Evolutionary conservation across 2,888 invertebrate species (phyloP).

Genomic region (Cantharis flavilabris): DNA sequence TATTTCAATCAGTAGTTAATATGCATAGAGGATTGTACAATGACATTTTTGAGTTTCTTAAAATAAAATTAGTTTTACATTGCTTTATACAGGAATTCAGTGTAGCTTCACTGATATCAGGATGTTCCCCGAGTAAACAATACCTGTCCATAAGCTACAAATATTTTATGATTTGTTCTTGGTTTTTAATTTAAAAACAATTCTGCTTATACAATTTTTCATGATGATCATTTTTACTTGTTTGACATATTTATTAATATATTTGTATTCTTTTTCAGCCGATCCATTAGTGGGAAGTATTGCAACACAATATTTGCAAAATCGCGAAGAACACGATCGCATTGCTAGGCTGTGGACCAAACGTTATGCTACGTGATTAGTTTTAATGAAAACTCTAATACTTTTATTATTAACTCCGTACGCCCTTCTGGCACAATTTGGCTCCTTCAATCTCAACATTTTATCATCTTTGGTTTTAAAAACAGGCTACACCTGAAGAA

Average conservation of each 20-base stretch:
- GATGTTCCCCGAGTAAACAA: too few relatives aligned
- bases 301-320: conserved; percentile 97
- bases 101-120: too few relatives aligned
- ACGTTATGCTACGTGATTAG: conserved; percentile 90
- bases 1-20: too few relatives aligned
- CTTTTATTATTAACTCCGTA: conserved; percentile 50
- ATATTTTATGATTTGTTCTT: not conserved
- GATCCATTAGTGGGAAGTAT: conserved; percentile 98
- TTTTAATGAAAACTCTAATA: conserved; percentile 43
- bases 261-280: conserved; percentile 63
- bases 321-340: conserved; percentile 96
- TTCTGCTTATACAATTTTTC: not conserved
- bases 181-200: not conserved
- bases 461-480: conserved; percentile 32
- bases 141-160: too few relatives aligned
- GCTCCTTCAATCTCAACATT: conserved; percentile 43
- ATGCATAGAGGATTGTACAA: too few relatives aligned
- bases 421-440: conserved; percentile 51
- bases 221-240: not conserved
- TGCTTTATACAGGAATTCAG: too few relatives aligned
- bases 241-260: not conserved
- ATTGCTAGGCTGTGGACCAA: conserved; percentile 99
- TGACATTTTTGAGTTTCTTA: too few relatives aligned
- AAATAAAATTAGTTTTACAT: too few relatives aligned
- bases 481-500: conserved; percentile 26